phyloP scores from a whole-genome alignment of 2,797 vertebrate genomes.

The Xenopus petersii region DNA sequence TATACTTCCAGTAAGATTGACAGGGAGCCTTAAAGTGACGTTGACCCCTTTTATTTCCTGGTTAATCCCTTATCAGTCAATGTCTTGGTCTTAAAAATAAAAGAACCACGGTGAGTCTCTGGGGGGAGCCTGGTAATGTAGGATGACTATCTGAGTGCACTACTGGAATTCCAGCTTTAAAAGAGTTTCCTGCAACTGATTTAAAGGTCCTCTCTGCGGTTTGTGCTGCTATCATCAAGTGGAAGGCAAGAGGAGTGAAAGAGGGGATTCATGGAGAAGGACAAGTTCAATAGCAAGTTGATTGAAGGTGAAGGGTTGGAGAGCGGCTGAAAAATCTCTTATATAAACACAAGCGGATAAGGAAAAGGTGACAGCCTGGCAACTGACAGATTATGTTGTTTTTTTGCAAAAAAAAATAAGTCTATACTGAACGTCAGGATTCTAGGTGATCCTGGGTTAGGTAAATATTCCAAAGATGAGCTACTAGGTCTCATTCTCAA shows the following conservation, averaged over 20 bases:
- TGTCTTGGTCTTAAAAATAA: background rate
- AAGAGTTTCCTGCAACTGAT: conserved; percentile 12
- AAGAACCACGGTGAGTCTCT: too few relatives aligned
- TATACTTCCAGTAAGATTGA: background rate
- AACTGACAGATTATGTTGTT: too few relatives aligned
- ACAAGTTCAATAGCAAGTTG: too few relatives aligned
- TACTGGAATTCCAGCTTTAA: conserved; percentile 1
- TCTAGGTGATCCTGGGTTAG: too few relatives aligned
- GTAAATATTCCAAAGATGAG: too few relatives aligned
- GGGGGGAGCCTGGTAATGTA: too few relatives aligned
- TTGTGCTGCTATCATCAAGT: background rate
- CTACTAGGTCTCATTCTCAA: too few relatives aligned
- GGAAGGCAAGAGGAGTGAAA: too few relatives aligned
- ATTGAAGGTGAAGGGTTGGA: background rate
- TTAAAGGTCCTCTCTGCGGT: conserved; percentile 8
- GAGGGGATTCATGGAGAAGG: too few relatives aligned
- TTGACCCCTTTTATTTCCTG: background rate
- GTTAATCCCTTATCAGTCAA: background rate
- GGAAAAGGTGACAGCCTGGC: too few relatives aligned
- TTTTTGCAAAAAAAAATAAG: too few relatives aligned
- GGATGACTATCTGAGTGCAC: background rate
- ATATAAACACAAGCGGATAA: background rate
- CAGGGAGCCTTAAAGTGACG: background rate
- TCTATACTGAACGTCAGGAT: too few relatives aligned
- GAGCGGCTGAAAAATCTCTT: conserved; percentile 6